These are phyloP conservation scores for Orthonychiurus folsomi DNA, from an alignment of 2,888 invertebrate species.

Conservation along the genomic window DNA sequence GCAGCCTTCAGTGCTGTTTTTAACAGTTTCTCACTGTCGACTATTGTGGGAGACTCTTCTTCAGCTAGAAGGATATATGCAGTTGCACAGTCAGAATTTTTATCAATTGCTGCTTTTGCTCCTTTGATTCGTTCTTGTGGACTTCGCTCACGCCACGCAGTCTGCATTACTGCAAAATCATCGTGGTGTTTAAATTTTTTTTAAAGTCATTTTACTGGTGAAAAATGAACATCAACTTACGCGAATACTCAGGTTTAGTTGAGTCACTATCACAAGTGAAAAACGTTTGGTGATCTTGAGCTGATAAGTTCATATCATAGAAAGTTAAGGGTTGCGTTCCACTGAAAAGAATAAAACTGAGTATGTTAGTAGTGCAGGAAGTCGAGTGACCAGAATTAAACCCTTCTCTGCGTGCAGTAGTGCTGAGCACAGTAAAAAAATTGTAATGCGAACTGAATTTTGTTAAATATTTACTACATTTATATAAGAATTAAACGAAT, in stretches of 20 bases:
- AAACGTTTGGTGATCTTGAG: constrained; percentile 96
- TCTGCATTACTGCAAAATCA: constrained; percentile 85
- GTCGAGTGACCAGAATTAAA: no score
- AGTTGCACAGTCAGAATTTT: constrained; percentile 84
- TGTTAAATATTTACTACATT: no score
- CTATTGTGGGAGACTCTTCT: constrained; percentile 87
- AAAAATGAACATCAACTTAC: no score
- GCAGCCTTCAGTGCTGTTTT: constrained; percentile 76
- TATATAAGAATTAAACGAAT: no score
- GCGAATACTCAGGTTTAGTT: constrained; percentile 79
- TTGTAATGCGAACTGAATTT: no score
- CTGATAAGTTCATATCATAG: constrained; percentile 97
- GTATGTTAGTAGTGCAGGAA: no score
- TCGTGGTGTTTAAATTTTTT: no score
- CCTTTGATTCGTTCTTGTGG: constrained; percentile 80
- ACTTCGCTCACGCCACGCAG: constrained; percentile 92
- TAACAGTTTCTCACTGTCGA: constrained; percentile 73
- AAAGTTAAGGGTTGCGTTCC: constrained; percentile 92
- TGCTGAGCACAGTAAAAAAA: no score
- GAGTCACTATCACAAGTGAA: constrained; percentile 85
- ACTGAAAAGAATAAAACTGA: no score
- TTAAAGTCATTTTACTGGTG: no score
- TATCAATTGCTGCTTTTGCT: constrained; percentile 78
- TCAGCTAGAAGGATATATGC: constrained; percentile 92
- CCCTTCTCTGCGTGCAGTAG: no score